Conservation (phyloP, 2,888 invertebrate genomes). For the Entomobrya proxima region DNA sequence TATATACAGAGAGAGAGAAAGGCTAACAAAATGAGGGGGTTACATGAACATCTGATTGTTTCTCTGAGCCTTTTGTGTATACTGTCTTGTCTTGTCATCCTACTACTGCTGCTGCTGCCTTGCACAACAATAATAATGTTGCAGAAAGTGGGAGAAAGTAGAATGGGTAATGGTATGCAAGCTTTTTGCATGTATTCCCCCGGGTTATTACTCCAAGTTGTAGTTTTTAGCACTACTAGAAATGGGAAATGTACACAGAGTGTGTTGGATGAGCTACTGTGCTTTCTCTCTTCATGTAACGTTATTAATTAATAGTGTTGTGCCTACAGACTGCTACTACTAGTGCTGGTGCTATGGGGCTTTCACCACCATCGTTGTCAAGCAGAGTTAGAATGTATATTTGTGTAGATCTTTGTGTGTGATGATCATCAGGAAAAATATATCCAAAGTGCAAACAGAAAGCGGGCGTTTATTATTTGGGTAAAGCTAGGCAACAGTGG, state of each 20-base stretch:
- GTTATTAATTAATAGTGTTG: slow-evolving; percentile 62
- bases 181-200: slow-evolving; percentile 1
- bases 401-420: no score
- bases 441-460: slow-evolving; percentile 53
- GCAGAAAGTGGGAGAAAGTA: not conserved
- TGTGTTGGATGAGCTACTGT: not conserved
- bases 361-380: not conserved
- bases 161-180: not conserved
- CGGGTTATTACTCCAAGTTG: slow-evolving; percentile 21
- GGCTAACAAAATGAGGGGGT: no score
- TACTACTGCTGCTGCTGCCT: no score
- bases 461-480: not conserved
- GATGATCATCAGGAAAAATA: slow-evolving; percentile 7
- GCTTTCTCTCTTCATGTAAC: slow-evolving; percentile 19
- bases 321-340: slow-evolving; percentile 29
- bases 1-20: no score
- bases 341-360: not conserved
- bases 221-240: not conserved
- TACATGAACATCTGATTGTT: not conserved
- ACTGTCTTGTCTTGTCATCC: not conserved
- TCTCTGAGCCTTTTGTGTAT: not conserved
- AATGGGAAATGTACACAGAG: not conserved
- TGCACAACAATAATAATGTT: slow-evolving; percentile 12
- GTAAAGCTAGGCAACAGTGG: not conserved
- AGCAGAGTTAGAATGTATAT: no score